Evolutionary conservation across 2,797 vertebrate species (phyloP).

Genomic region (Pangasius sanitwongsei): DNA sequence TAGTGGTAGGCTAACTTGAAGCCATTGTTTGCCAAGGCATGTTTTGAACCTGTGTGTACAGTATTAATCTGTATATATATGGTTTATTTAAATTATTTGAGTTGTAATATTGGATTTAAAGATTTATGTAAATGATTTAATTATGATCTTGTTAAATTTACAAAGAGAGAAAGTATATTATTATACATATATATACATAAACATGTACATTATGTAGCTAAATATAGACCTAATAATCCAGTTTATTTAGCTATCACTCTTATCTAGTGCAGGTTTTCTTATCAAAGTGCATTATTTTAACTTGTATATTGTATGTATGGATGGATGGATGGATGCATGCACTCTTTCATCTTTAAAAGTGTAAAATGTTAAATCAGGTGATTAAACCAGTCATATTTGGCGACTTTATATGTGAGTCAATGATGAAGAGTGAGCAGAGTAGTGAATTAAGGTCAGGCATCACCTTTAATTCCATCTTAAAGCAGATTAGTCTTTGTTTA

Average conservation of each 20-base stretch:
- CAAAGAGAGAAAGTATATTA: neutral
- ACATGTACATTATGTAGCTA: no score
- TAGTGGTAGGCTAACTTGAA: slow-evolving; percentile 6
- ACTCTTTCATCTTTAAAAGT: neutral
- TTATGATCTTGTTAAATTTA: neutral
- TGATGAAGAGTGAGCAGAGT: neutral
- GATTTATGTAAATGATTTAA: neutral
- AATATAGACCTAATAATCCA: neutral
- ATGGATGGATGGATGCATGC: no score
- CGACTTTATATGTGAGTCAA: neutral
- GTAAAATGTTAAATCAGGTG: neutral
- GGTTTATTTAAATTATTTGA: neutral
- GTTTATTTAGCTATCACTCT: neutral
- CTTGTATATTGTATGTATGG: neutral
- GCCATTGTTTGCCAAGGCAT: slow-evolving; percentile 36
- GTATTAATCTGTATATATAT: no score
- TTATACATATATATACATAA: neutral
- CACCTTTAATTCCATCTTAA: neutral
- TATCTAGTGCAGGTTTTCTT: neutral
- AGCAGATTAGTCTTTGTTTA: slow-evolving; percentile 24
- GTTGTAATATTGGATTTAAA: neutral
- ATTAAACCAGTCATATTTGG: neutral
- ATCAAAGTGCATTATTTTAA: neutral
- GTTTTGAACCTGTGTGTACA: slow-evolving; percentile 16
- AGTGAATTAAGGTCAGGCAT: neutral